phyloP scores from a whole-genome alignment of 2,888 invertebrate species.

The Tiphia femorata region DNA sequence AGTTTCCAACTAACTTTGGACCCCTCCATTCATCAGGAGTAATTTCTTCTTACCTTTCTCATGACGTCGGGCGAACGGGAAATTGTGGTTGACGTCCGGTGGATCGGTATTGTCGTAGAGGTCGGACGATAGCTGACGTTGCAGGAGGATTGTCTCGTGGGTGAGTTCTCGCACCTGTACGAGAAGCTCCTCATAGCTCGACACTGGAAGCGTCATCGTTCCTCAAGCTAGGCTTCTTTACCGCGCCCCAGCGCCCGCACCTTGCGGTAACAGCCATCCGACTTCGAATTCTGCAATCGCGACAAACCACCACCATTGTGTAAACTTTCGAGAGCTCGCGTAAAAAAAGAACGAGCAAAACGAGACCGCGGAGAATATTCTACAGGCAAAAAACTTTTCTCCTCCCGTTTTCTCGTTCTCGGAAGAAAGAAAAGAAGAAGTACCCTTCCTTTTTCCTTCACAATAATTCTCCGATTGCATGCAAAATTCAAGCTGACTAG shows the following conservation, averaged over 20 bases:
- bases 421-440: no score
- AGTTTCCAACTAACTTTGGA: no score
- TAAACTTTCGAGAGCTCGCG: no score
- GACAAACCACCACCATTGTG: no score
- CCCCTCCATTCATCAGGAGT: no score
- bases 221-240: conserved; percentile 28
- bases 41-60: conserved; percentile 47
- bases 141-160: conserved; percentile 73
- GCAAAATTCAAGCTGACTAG: no score
- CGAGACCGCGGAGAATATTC: no score
- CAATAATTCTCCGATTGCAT: no score
- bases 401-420: no score
- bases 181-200: conserved; percentile 75
- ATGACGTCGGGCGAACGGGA: conserved; percentile 50
- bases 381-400: no score
- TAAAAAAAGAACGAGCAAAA: no score
- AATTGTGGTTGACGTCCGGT: conserved; percentile 62
- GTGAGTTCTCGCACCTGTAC: conserved; percentile 74
- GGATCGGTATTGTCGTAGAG: conserved; percentile 57
- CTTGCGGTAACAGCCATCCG: conserved; percentile 48
- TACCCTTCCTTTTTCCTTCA: no score
- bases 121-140: conserved; percentile 69
- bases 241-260: conserved; percentile 43
- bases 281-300: conserved; percentile 36
- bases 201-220: conserved; percentile 74